Conservation (phyloP, 2,113 vertebrate species). For the Castor canadensis region DNA sequence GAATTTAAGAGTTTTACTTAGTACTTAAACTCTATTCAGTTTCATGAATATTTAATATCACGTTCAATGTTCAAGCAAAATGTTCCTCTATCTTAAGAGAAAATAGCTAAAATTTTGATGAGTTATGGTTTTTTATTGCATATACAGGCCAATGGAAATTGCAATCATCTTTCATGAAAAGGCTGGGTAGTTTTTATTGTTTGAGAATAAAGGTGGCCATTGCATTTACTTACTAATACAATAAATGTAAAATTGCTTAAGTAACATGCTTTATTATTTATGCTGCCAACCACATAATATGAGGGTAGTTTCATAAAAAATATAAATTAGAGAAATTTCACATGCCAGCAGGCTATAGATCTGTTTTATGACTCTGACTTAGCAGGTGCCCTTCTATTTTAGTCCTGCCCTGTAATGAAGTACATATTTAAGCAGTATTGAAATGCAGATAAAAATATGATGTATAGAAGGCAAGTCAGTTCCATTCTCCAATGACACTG, state of each 20-base stretch:
- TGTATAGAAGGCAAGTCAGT: not conserved
- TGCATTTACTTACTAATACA: slow-evolving; percentile 80
- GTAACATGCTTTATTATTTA: slow-evolving; percentile 79
- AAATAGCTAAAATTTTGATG: slow-evolving; percentile 84
- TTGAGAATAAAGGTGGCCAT: slow-evolving; percentile 72
- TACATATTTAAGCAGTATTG: slow-evolving; percentile 44
- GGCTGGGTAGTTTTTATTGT: slow-evolving; percentile 80
- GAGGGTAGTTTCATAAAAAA: slow-evolving; percentile 74
- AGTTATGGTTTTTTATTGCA: slow-evolving; percentile 79
- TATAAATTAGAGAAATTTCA: slow-evolving; percentile 77
- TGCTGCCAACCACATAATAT: slow-evolving; percentile 77
- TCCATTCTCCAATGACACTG: not conserved
- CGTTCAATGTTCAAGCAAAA: slow-evolving; percentile 75
- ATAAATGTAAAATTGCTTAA: slow-evolving; percentile 77
- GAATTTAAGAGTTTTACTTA: slow-evolving; percentile 77
- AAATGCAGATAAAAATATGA: slow-evolving; percentile 47
- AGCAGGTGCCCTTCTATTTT: slow-evolving; percentile 72
- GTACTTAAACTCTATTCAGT: slow-evolving; percentile 71
- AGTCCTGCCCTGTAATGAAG: slow-evolving; percentile 47
- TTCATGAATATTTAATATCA: slow-evolving; percentile 87
- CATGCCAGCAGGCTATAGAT: slow-evolving; percentile 73
- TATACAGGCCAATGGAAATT: slow-evolving; percentile 81
- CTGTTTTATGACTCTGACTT: slow-evolving; percentile 73
- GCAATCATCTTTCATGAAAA: slow-evolving; percentile 84
- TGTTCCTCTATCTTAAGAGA: slow-evolving; percentile 79